These are phyloP conservation scores for Rhynchophorus ferrugineus DNA, from an alignment of 1,140 invertebrate species.

Conservation along the genomic window DNA sequence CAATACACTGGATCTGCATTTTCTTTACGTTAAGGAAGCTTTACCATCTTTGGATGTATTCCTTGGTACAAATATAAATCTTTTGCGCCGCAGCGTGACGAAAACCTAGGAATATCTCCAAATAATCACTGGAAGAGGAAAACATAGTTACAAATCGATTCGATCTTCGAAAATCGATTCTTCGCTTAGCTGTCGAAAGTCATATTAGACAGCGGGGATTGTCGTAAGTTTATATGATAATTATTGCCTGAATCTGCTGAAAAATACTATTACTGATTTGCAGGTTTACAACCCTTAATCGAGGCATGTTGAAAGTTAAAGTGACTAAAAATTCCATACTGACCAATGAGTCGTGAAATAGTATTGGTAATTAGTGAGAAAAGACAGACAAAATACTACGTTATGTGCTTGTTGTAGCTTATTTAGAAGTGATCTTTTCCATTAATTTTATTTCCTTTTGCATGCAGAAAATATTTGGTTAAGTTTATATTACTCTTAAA, in stretches of 20 bases:
- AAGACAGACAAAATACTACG: too few species aligned
- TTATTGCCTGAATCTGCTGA: neutral
- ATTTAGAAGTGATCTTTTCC: too few species aligned
- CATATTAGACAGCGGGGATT: conserved; percentile 49
- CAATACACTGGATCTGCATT: conserved; percentile 65
- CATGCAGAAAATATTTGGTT: too few species aligned
- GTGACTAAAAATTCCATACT: conserved; percentile 29
- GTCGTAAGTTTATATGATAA: conserved; percentile 42
- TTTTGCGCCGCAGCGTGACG: conserved; percentile 37
- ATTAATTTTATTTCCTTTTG: too few species aligned
- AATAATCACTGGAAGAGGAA: conserved; percentile 73
- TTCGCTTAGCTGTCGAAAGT: conserved; percentile 62
- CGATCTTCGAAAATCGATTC: conserved; percentile 52
- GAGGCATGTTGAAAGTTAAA: conserved; percentile 44
- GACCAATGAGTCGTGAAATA: conserved; percentile 24
- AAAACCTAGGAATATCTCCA: conserved; percentile 44
- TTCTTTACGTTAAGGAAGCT: conserved; percentile 64
- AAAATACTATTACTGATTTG: conserved; percentile 11
- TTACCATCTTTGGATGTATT: conserved; percentile 59
- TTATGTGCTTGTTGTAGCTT: too few species aligned
- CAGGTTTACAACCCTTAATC: conserved; percentile 33
- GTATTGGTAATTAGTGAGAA: too few species aligned
- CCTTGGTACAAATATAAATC: conserved; percentile 56
- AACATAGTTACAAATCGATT: conserved; percentile 65
- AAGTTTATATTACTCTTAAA: too few species aligned